A percentile compares a stretch with the other conserved stretches of the same genome.
phyloP scores from a whole-genome alignment of 2,888 invertebrate genomes.

The Pediacus dermestoides region DNA sequence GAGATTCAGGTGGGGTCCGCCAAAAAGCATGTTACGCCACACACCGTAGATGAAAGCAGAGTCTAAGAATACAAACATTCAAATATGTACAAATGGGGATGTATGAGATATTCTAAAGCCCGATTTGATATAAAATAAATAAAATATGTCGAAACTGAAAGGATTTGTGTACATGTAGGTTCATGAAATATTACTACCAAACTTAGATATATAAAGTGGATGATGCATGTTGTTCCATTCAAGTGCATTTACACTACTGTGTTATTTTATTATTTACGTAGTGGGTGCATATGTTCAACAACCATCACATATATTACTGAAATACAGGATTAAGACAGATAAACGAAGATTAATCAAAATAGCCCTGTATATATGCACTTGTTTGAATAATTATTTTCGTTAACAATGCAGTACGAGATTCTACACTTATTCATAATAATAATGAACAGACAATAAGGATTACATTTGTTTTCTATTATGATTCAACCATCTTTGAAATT shows the following conservation, averaged over 20 bases:
- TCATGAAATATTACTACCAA: conserved; percentile 15
- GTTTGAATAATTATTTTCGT: no score
- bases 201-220: conserved; percentile 4
- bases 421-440: no score
- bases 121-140: conserved; percentile 17
- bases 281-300: no score
- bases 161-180: conserved; percentile 9
- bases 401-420: no score
- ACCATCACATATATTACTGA: no score
- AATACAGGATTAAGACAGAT: no score
- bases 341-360: no score
- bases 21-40: conserved; percentile 13
- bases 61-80: conserved; percentile 21
- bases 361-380: no score
- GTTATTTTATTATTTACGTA: no score
- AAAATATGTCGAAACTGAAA: conserved; percentile 13
- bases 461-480: no score
- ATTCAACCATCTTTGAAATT: no score
- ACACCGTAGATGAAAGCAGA: conserved; percentile 19
- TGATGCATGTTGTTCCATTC: conserved; percentile 6
- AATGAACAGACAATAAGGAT: no score
- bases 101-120: conserved; percentile 13
- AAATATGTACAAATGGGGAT: conserved; percentile 16
- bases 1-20: conserved; percentile 15
- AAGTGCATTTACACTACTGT: conserved; percentile 8